Evolutionary conservation across 2,888 invertebrate genomes (phyloP).

Genomic region (Ditylenchus weischeri): DNA sequence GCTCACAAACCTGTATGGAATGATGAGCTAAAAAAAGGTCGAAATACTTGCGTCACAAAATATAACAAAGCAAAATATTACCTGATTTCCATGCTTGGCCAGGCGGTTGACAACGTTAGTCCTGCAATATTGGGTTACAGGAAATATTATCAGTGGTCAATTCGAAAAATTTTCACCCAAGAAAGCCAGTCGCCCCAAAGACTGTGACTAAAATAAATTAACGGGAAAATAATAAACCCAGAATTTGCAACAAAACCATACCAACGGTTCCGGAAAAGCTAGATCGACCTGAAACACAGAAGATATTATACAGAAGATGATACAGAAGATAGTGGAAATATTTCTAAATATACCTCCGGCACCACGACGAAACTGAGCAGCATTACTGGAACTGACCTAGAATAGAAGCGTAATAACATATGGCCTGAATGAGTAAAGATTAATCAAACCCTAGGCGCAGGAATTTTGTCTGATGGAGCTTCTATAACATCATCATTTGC

Average conservation of each 20-base stretch:
- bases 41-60: neutral
- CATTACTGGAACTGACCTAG: constrained; percentile 13
- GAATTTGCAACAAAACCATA: too few relatives aligned
- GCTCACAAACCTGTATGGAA: constrained; percentile 75
- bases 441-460: too few relatives aligned
- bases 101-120: constrained; percentile 81
- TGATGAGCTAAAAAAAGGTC: constrained; percentile 67
- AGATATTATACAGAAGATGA: too few relatives aligned
- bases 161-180: constrained; percentile 73
- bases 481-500: too few relatives aligned
- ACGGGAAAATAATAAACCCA: too few relatives aligned
- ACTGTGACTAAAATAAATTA: constrained; percentile 65
- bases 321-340: too few relatives aligned
- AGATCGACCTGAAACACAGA: constrained; percentile 70
- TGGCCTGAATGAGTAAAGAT: too few relatives aligned
- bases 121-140: constrained; percentile 86
- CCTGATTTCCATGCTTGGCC: constrained; percentile 65
- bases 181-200: constrained; percentile 69
- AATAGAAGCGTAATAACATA: too few relatives aligned
- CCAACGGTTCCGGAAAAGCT: constrained; percentile 92
- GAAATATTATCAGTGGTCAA: constrained; percentile 59
- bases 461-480: too few relatives aligned
- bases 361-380: constrained; percentile 14
- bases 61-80: neutral
- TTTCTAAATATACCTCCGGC: constrained; percentile 3